A percentile compares a stretch with the other conserved stretches of the same genome.
Conservation (phyloP, 2,113 vertebrate genomes). For the Dunckerocampus dactyliophorus region DNA sequence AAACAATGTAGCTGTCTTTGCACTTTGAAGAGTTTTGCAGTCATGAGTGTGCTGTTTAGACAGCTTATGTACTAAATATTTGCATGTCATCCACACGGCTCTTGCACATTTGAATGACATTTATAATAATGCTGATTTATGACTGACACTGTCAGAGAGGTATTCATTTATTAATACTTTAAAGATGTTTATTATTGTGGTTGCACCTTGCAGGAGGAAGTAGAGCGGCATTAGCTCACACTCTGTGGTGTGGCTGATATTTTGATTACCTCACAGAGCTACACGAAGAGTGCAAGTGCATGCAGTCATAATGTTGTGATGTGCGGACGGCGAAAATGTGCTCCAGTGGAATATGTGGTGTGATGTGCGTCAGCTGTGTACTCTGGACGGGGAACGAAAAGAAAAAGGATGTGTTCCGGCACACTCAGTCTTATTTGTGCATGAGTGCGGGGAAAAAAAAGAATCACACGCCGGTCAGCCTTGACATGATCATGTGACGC, state of each 20-base stretch:
- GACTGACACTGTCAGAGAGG: too few relatives aligned
- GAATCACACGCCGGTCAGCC: too few relatives aligned
- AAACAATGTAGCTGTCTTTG: constrained; percentile 22
- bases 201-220: too few relatives aligned
- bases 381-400: not conserved
- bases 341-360: not conserved
- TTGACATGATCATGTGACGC: not conserved
- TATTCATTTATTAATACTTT: too few relatives aligned
- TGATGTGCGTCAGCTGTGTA: not conserved
- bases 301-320: not conserved
- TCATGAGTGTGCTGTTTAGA: not conserved
- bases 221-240: not conserved
- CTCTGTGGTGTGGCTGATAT: not conserved
- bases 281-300: too few relatives aligned
- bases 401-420: constrained; percentile 1
- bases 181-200: not conserved
- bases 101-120: too few relatives aligned
- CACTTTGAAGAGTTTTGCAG: too few relatives aligned
- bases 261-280: not conserved
- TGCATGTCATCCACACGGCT: too few relatives aligned
- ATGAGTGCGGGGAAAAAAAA: not conserved
- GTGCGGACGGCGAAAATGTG: not conserved
- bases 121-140: too few relatives aligned
- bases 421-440: constrained; percentile 4
- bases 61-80: too few relatives aligned